Base-by-base conservation (phyloP, 2,797 vertebrate genomes). In the Cyprinella venusta region DNA sequence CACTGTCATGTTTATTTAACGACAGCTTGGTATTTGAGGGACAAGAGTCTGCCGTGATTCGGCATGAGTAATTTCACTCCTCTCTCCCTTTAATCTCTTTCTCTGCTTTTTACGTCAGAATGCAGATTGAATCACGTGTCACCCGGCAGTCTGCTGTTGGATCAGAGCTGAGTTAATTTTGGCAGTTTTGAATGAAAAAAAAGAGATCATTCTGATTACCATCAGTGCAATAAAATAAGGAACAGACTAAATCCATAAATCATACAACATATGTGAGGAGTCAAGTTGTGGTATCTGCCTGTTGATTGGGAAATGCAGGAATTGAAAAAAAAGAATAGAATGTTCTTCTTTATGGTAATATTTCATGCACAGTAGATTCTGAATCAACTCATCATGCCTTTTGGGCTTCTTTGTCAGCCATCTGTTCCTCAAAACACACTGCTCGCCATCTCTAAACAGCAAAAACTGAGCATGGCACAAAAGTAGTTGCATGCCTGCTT, bases 121-220 rank as follows among this genome's bases (percentile, higher is more conserved):
- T 4, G 0, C 40, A 30, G 40, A n/a, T 90, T 89, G 89, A 89
- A 89, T 91, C 87, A 89, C 88, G 90, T 86, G 75, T 82, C 86
- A 87, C 88, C 88, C 88, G 90, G 90, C 89, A 91, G 89, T 84
- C 86, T 88, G 86, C 86, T 87, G 78, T 89, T 88, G 88, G 87
- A 91, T 86, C 82, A 89, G 87, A 82, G 85, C 70, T 86, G 90
- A 92, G 89, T 89, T 84, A 90, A 91, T 89, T 89, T 89, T 88
- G 74, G 85, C 50, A 86, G 86, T 86, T 84, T 63, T 45, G 38
- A 61, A 42, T 61, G 2, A 61, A 21, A 9, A n/a, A 9, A 70
- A 8, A 70, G 4, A 42, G 1, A 33, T 48, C 13, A 48, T 45
- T 19, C 59, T 21, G 36, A 1, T 48, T 40, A 3, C 13, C 40